phyloP scores from a whole-genome alignment of 2,113 vertebrate species.

The Empidonax alnorum region DNA sequence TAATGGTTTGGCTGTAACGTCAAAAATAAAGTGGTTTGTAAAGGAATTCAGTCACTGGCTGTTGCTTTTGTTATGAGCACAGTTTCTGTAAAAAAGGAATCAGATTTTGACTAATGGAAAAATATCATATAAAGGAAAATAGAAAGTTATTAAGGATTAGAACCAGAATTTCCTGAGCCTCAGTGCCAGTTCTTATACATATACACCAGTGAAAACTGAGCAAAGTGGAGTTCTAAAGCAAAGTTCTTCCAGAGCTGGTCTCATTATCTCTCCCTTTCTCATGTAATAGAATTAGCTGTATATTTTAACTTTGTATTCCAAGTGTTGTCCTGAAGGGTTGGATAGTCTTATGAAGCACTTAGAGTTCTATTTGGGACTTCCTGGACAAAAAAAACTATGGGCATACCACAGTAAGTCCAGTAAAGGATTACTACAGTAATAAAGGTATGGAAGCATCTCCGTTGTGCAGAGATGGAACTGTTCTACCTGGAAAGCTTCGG shows the following conservation, averaged over 20 bases:
- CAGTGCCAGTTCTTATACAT: background rate
- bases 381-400: background rate
- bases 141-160: slow-evolving; percentile 1
- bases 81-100: slow-evolving; percentile 41
- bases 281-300: background rate
- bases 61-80: slow-evolving; percentile 31
- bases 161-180: slow-evolving; percentile 8
- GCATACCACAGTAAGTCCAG: background rate
- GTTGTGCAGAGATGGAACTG: background rate
- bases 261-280: background rate
- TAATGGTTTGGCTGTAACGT: slow-evolving; percentile 60
- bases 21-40: slow-evolving; percentile 57
- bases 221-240: background rate
- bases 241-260: background rate
- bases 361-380: background rate
- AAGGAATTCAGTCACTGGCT: slow-evolving; percentile 45
- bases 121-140: slow-evolving; percentile 37
- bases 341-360: background rate
- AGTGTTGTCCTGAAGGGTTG: background rate
- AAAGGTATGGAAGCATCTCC: background rate
- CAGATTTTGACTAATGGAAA: slow-evolving; percentile 48
- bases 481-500: background rate
- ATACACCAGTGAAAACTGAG: background rate
- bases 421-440: background rate
- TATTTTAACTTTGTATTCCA: background rate